phyloP scores from a whole-genome alignment of 2,113 vertebrate genomes.

The Danionella cerebrum region DNA sequence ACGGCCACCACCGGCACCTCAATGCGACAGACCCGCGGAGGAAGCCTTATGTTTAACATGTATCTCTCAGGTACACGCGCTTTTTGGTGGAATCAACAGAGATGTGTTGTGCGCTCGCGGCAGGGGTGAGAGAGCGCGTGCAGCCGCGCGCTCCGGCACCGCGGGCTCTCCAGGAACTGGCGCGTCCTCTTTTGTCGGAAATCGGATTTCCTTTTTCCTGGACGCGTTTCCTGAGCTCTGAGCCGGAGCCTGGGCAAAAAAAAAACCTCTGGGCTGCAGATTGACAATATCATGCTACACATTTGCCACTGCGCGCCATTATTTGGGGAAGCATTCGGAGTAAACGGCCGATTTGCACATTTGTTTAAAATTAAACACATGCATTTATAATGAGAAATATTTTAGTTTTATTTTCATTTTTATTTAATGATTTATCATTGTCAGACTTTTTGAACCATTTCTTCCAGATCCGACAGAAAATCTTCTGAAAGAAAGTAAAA shows the following conservation, averaged over 20 bases:
- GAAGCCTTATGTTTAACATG: constrained; percentile 98
- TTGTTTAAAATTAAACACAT: no score
- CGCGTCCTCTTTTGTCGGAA: constrained; percentile 75
- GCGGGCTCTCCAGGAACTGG: constrained; percentile 48
- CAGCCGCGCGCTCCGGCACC: background rate
- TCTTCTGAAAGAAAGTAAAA: constrained; percentile 91
- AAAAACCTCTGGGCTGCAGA: constrained; percentile 14
- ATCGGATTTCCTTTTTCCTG: constrained; percentile 99
- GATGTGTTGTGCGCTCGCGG: background rate
- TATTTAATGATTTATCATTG: background rate
- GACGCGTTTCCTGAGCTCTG: constrained; percentile 95
- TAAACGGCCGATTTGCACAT: no score
- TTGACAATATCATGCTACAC: constrained; percentile 2
- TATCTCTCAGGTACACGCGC: constrained; percentile 89
- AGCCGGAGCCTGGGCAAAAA: constrained; percentile 41
- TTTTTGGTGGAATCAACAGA: constrained; percentile 37
- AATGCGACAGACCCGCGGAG: constrained; percentile 89
- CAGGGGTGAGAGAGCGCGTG: background rate
- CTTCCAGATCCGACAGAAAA: constrained; percentile 77
- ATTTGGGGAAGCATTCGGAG: no score
- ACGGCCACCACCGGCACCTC: constrained; percentile 60
- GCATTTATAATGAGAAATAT: no score
- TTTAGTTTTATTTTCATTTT: no score
- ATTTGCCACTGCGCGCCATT: background rate
- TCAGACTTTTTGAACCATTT: constrained; percentile 26